These are phyloP conservation scores for Drosophila pseudoobscura DNA, from an alignment of 1,140 invertebrate species.

Conservation along the genomic window DNA sequence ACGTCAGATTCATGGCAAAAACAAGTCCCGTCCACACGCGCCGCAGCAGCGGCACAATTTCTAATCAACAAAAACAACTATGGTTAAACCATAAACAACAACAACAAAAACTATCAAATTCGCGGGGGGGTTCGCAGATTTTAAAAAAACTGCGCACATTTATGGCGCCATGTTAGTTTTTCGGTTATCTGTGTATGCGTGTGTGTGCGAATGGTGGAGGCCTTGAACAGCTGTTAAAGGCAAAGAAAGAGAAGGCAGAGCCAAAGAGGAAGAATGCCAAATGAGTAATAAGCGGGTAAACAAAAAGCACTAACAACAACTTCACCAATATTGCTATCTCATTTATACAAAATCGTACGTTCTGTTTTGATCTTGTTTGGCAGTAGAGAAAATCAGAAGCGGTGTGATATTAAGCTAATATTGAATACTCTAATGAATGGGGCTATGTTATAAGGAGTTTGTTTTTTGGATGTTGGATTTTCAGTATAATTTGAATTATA, in stretches of 20 bases:
- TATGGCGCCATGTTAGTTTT: slow-evolving; percentile 34
- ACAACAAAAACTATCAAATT: slow-evolving; percentile 29
- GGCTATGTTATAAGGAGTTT: not conserved
- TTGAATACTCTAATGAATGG: slow-evolving; percentile 1
- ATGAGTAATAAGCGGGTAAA: too few species aligned
- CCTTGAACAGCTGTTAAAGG: slow-evolving; percentile 69
- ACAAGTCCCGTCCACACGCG: slow-evolving; percentile 43
- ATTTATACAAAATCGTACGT: slow-evolving; percentile 78
- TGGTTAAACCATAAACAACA: not conserved
- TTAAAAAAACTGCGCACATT: slow-evolving; percentile 52
- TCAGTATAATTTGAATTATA: too few species aligned
- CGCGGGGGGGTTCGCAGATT: slow-evolving; percentile 26
- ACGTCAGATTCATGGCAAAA: slow-evolving; percentile 41
- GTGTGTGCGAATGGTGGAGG: slow-evolving; percentile 16
- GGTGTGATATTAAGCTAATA: not conserved
- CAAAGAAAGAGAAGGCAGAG: slow-evolving; percentile 21
- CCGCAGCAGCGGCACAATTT: slow-evolving; percentile 14
- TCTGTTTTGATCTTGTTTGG: slow-evolving; percentile 72
- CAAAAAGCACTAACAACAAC: slow-evolving; percentile 36
- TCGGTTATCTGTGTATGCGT: slow-evolving; percentile 6
- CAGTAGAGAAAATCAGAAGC: slow-evolving; percentile 26
- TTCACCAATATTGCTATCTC: slow-evolving; percentile 60
- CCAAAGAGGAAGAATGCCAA: not conserved
- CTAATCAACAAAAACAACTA: slow-evolving; percentile 2
- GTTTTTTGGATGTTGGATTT: too few species aligned